Conservation (phyloP, 2,113 vertebrate genomes). For the Nibea coibor region DNA sequence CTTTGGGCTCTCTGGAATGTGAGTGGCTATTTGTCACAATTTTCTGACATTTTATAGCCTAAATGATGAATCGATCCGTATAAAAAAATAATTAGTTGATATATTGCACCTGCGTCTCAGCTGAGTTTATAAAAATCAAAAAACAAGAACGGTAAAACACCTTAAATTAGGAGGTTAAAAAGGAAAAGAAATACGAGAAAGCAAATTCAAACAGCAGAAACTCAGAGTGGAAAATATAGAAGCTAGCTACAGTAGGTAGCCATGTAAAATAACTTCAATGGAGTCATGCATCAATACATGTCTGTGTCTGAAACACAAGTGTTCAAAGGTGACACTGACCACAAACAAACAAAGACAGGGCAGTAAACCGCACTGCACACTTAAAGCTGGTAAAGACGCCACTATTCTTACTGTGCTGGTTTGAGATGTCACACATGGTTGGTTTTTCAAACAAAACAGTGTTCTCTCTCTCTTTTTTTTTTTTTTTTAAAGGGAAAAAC, state of each 20-base stretch:
- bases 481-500: slow-evolving; percentile 1
- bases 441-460: not conserved
- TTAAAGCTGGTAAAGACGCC: slow-evolving; percentile 20
- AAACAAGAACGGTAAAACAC: not conserved
- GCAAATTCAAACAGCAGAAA: not conserved
- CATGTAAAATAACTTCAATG: slow-evolving; percentile 16
- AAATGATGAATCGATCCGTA: not conserved
- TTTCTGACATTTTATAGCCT: not conserved
- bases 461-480: not conserved
- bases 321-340: slow-evolving; percentile 22
- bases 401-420: not conserved
- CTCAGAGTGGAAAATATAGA: not conserved
- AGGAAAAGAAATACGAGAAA: not conserved
- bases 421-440: slow-evolving; percentile 24
- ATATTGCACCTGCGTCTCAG: not conserved
- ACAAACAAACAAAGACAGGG: slow-evolving; percentile 12
- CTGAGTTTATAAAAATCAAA: not conserved
- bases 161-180: slow-evolving; percentile 1
- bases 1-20: not conserved
- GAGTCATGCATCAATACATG: slow-evolving; percentile 6
- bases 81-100: not conserved
- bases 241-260: not conserved
- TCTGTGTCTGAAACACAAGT: slow-evolving; percentile 26
- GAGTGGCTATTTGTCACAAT: not conserved
- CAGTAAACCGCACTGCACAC: not conserved